Conservation (phyloP, 2,888 invertebrate genomes). For the Macropis europaea region DNA sequence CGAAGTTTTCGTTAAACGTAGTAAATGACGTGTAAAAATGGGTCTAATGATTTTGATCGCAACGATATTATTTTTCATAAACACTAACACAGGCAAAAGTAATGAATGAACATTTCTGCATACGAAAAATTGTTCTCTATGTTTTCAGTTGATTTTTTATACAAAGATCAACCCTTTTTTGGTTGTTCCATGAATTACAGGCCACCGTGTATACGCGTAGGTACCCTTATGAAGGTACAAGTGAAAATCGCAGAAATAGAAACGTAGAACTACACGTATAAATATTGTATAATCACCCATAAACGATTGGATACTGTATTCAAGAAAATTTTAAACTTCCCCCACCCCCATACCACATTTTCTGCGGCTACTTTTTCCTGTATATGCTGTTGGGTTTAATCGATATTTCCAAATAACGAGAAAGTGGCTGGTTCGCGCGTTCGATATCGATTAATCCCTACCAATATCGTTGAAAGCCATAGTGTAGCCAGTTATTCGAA, state of each 20-base stretch:
- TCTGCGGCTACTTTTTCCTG: not conserved
- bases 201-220: slow-evolving; percentile 47
- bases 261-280: slow-evolving; percentile 40
- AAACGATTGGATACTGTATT: slow-evolving; percentile 25
- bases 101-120: too few species aligned
- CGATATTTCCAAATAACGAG: slow-evolving; percentile 8
- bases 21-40: too few species aligned
- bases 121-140: too few species aligned
- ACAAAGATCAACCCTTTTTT: too few species aligned
- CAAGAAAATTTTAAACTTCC: not conserved
- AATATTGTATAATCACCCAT: slow-evolving; percentile 48
- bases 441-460: not conserved
- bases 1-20: too few species aligned
- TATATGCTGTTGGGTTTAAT: not conserved
- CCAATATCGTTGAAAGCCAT: not conserved
- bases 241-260: slow-evolving; percentile 28
- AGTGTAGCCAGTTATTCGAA: slow-evolving; percentile 15
- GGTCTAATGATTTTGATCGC: too few species aligned
- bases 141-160: too few species aligned
- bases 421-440: not conserved
- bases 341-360: not conserved
- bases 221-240: slow-evolving; percentile 46
- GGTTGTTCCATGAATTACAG: too few species aligned
- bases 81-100: too few species aligned
- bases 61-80: too few species aligned